Evolutionary conservation across 2,113 vertebrate species (phyloP), one percentile per base, ranked within the genome.

Genomic region (Nyctibius bracteatus): DNA sequence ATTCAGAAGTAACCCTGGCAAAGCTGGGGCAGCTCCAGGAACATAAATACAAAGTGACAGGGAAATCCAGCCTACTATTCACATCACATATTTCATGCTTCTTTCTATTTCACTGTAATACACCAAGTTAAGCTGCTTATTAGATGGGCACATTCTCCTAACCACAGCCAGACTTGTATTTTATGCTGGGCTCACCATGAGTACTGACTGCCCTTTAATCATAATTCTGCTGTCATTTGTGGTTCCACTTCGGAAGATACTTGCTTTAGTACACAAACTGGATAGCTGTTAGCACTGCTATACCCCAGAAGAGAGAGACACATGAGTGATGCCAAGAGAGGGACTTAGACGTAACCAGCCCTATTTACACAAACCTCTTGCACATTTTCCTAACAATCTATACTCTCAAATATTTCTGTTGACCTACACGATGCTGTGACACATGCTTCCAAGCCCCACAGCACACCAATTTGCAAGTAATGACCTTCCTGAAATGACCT

Each of bases 81-180:
- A 77, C 73, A 90, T 91, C 94, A 58, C 73, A 94, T 88, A 86
- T 86, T 96, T 89, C 86, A 93, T 73, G 83, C 88, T 89, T 74
- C 90, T 94, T 88, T 87, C 84, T 85, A 63, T 82, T 94, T 87
- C 91, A 87, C 86, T 94, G 83, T 72, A 85, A 87, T 73, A 68
- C 16, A 72, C 83, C 54, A 75, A 79, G 88, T 79, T 96, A 92
- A 92, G 77, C 92, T 75, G 91, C 91, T 92, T 94, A 86, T 95
- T 96, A 92, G 80, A 68, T 68, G 88, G 95, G 90, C 66, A 86
- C 83, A 81, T 94, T 74, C 79, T 83, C 72, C 79, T 47, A 81
- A 96, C 67, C 27, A 1, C 92, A 95, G 88, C 81, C 72, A 67
- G 90, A 35, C 86, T 88, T 92, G 66, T 23, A 16, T 67, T 83